Percentiles rank a stretch among this genome's conserved stretches.
Evolutionary conservation across 2,888 invertebrate genomes (phyloP).

Genomic region (Xestoiulus laeticollis): DNA sequence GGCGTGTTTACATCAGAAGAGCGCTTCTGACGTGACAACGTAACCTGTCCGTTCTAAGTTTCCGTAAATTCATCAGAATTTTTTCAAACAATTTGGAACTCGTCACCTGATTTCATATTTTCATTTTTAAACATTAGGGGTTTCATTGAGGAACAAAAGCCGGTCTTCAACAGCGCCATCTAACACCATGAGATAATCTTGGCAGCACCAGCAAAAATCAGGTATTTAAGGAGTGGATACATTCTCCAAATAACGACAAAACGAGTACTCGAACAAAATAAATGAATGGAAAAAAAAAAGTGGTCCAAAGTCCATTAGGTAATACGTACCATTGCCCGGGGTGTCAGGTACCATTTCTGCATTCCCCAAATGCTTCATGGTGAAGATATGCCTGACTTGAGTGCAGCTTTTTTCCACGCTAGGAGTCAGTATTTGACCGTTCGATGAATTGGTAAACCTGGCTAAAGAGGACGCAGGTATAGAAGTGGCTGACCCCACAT

Average conservation of each 20-base stretch:
- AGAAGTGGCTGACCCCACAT: background rate
- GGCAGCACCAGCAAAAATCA: too few relatives aligned
- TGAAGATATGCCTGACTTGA: slow-evolving; percentile 38
- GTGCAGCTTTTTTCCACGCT: background rate
- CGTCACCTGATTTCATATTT: background rate
- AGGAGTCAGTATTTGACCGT: background rate
- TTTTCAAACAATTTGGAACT: too few relatives aligned
- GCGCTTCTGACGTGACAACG: too few relatives aligned
- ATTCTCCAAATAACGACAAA: background rate
- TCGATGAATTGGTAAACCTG: background rate
- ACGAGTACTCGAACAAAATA: background rate
- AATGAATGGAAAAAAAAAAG: background rate
- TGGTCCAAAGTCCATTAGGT: background rate
- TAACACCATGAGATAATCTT: background rate
- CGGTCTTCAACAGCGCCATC: background rate
- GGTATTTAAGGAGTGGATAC: too few relatives aligned
- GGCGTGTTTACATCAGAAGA: too few relatives aligned
- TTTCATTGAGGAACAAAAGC: background rate
- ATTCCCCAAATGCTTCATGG: slow-evolving; percentile 23
- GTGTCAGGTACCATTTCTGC: slow-evolving; percentile 11
- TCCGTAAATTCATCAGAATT: too few relatives aligned
- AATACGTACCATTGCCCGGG: slow-evolving; percentile 40
- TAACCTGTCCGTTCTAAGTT: too few relatives aligned
- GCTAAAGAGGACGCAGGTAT: background rate
- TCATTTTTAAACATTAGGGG: background rate